Conservation (phyloP, 2,797 vertebrate species). For the Falco naumanni region DNA sequence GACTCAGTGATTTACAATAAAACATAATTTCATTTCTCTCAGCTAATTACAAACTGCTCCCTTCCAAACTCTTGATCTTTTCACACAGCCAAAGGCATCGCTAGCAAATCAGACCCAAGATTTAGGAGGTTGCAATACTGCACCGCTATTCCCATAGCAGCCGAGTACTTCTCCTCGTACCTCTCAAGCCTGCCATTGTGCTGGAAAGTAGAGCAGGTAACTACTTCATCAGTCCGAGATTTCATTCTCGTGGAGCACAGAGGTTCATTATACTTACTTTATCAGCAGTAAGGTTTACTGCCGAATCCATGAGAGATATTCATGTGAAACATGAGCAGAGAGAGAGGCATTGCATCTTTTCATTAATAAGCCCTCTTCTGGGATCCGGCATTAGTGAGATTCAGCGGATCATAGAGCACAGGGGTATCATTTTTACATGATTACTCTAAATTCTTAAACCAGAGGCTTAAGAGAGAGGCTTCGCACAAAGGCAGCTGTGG, state of each 20-base stretch:
- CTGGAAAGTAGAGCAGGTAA: constrained; percentile 54
- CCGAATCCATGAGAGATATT: constrained; percentile 83
- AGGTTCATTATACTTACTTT: constrained; percentile 83
- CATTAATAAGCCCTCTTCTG: constrained; percentile 87
- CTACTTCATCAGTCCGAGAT: constrained; percentile 49
- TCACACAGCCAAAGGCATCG: neutral
- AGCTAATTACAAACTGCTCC: neutral
- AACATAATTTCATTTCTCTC: constrained; percentile 19
- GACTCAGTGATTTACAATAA: constrained; percentile 12
- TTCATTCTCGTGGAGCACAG: constrained; percentile 65
- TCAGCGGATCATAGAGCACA: constrained; percentile 84
- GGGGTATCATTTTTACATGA: constrained; percentile 91
- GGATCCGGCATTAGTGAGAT: constrained; percentile 85
- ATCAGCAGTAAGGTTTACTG: constrained; percentile 83
- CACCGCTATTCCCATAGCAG: neutral
- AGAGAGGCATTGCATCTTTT: constrained; percentile 81
- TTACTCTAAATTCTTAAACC: constrained; percentile 90
- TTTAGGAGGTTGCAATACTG: neutral
- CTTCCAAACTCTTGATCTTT: constrained; percentile 23
- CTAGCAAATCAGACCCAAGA: neutral
- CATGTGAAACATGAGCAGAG: constrained; percentile 81
- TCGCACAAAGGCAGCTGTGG: constrained; percentile 84
- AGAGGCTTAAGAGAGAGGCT: constrained; percentile 87
- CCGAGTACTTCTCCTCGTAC: neutral
- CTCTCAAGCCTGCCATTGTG: neutral